Conservation (phyloP, 2,888 invertebrate genomes). For the Tipula lateralis region DNA sequence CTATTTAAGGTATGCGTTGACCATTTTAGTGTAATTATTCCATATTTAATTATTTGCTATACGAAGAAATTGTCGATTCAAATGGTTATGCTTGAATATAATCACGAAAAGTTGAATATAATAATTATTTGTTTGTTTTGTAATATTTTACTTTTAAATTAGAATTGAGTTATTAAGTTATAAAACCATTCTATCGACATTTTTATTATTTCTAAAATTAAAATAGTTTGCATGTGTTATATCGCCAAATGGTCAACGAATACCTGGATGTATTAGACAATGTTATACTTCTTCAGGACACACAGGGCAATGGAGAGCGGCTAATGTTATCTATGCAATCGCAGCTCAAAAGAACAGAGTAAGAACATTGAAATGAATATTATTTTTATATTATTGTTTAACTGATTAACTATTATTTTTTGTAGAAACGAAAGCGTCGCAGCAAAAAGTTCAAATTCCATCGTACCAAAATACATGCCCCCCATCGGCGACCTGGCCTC, state of each 20-base stretch:
- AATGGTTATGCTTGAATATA: neutral
- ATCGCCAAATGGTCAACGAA: constrained; percentile 50
- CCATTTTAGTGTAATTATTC: neutral
- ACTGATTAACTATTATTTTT: constrained; percentile 25
- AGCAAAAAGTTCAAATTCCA: constrained; percentile 67
- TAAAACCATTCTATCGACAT: constrained; percentile 32
- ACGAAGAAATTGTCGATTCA: neutral
- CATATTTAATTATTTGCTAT: neutral
- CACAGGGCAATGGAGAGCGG: constrained; percentile 52
- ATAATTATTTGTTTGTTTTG: constrained; percentile 37
- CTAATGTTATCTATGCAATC: constrained; percentile 55
- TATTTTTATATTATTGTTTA: constrained; percentile 29
- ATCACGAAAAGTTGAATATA: constrained; percentile 48
- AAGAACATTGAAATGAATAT: constrained; percentile 40
- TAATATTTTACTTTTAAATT: constrained; percentile 36
- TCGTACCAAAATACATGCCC: constrained; percentile 81
- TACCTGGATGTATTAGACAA: constrained; percentile 51
- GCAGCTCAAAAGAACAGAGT: constrained; percentile 56
- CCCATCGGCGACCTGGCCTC: constrained; percentile 55
- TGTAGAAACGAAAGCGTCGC: constrained; percentile 48
- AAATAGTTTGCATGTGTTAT: constrained; percentile 52
- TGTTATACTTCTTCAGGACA: constrained; percentile 50
- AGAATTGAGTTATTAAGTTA: constrained; percentile 27
- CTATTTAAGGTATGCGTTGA: neutral
- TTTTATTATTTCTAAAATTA: constrained; percentile 36